These are phyloP conservation scores for Anabacerthia variegaticeps DNA, from an alignment of 2,797 vertebrate species.

Conservation along the genomic window DNA sequence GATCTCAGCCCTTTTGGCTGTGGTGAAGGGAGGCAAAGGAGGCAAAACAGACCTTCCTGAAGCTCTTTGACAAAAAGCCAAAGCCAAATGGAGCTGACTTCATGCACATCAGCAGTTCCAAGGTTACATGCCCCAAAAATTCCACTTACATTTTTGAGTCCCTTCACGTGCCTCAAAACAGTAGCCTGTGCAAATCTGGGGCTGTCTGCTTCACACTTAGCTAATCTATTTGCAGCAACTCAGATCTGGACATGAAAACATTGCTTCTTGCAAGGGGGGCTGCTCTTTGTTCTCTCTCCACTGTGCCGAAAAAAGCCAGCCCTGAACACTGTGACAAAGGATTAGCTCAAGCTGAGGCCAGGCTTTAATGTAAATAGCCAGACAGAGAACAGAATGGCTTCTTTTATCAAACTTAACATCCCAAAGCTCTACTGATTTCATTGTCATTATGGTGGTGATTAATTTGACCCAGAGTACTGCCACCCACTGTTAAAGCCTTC, in stretches of 20 bases:
- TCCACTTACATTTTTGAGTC: neutral
- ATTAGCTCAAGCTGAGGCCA: slow-evolving; percentile 33
- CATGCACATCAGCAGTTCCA: neutral
- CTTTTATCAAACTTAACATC: slow-evolving; percentile 65
- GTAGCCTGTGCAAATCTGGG: neutral
- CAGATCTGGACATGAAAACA: slow-evolving; percentile 18
- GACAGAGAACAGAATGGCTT: slow-evolving; percentile 54
- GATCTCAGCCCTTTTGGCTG: neutral
- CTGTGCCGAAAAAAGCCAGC: neutral
- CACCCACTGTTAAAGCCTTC: slow-evolving; percentile 64
- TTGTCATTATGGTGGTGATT: slow-evolving; percentile 64
- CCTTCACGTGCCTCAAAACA: neutral
- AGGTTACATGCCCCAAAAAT: neutral
- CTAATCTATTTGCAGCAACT: slow-evolving; percentile 14
- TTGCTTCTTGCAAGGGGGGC: neutral
- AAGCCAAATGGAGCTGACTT: neutral
- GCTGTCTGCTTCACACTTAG: slow-evolving; percentile 36
- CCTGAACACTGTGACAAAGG: slow-evolving; percentile 34
- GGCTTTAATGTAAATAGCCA: slow-evolving; percentile 44
- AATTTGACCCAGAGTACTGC: slow-evolving; percentile 64
- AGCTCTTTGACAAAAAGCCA: neutral
- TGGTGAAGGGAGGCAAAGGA: neutral
- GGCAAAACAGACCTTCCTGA: neutral
- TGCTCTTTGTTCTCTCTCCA: slow-evolving; percentile 30
- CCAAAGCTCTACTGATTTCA: slow-evolving; percentile 67